These are phyloP conservation scores for Fistularia commersonii DNA, from an alignment of 2,797 vertebrate genomes.

Conservation along the genomic window DNA sequence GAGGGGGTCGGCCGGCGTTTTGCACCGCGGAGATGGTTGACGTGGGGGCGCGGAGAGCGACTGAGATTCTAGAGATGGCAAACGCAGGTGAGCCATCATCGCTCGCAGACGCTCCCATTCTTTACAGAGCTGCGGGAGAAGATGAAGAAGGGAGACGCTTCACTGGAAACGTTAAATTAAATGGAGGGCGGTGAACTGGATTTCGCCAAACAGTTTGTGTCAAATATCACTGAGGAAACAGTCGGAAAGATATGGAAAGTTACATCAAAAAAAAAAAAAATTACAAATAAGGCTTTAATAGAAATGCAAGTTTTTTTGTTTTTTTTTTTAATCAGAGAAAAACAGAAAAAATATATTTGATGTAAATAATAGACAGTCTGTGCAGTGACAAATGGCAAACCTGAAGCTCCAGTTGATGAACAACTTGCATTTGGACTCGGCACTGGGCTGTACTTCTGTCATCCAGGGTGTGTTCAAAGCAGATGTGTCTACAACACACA, in stretches of 20 bases:
- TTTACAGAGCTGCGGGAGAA: slow-evolving; percentile 90
- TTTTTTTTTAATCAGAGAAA: too few species aligned
- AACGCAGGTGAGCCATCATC: slow-evolving; percentile 99
- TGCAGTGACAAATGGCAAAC: slow-evolving; percentile 55
- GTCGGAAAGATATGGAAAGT: background rate
- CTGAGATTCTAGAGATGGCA: slow-evolving; percentile 89
- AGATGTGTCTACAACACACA: slow-evolving; percentile 81
- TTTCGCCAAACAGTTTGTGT: slow-evolving; percentile 1
- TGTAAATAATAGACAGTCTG: too few species aligned
- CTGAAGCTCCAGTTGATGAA: slow-evolving; percentile 92
- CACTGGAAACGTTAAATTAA: slow-evolving; percentile 2
- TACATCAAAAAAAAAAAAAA: background rate
- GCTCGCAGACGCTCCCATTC: slow-evolving; percentile 94
- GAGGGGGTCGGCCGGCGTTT: slow-evolving; percentile 21
- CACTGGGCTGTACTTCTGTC: slow-evolving; percentile 93
- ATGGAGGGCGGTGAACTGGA: slow-evolving; percentile 23
- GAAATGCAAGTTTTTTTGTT: slow-evolving; percentile 2
- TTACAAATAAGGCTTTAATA: background rate
- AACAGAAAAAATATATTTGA: too few species aligned
- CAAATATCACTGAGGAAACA: slow-evolving; percentile 11
- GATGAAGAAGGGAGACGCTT: slow-evolving; percentile 17
- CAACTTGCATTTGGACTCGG: slow-evolving; percentile 94
- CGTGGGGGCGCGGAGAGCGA: slow-evolving; percentile 86
- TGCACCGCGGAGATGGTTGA: slow-evolving; percentile 21
- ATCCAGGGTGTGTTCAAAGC: slow-evolving; percentile 88